Conservation (phyloP, 2,797 vertebrate genomes). For the Prunella strophiata region DNA sequence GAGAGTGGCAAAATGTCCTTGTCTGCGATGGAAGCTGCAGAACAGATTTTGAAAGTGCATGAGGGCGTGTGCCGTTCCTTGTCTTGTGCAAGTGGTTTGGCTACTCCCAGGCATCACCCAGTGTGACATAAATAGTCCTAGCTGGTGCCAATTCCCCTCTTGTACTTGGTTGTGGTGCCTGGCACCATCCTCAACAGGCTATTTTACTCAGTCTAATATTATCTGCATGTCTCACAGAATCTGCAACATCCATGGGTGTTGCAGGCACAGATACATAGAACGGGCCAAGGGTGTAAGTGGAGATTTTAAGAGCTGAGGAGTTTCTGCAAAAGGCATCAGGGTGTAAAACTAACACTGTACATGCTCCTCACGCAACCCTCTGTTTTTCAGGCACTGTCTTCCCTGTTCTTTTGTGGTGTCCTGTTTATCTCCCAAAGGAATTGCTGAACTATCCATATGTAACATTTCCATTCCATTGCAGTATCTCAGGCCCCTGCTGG, state of each 20-base stretch:
- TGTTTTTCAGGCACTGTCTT: neutral
- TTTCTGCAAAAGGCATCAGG: conserved; percentile 10
- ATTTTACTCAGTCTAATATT: neutral
- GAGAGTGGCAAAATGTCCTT: neutral
- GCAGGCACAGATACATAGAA: neutral
- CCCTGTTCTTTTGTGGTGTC: neutral
- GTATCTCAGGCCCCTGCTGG: conserved; percentile 2
- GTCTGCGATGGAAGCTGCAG: neutral
- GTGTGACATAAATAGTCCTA: neutral
- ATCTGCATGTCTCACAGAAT: neutral
- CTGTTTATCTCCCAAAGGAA: neutral
- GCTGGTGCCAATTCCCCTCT: neutral
- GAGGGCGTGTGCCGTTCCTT: neutral
- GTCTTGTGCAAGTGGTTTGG: neutral
- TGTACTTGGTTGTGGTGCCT: neutral
- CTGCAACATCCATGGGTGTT: neutral
- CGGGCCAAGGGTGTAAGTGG: neutral
- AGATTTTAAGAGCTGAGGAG: neutral
- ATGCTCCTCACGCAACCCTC: neutral
- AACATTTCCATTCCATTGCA: neutral
- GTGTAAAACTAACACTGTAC: neutral
- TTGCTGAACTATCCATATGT: neutral
- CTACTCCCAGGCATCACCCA: neutral
- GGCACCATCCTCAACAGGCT: neutral
- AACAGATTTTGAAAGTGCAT: neutral